Percentiles rank a stretch among this genome's conserved stretches.
phyloP scores from a whole-genome alignment of 2,797 vertebrate genomes.

The Tokudaia muenninki region DNA sequence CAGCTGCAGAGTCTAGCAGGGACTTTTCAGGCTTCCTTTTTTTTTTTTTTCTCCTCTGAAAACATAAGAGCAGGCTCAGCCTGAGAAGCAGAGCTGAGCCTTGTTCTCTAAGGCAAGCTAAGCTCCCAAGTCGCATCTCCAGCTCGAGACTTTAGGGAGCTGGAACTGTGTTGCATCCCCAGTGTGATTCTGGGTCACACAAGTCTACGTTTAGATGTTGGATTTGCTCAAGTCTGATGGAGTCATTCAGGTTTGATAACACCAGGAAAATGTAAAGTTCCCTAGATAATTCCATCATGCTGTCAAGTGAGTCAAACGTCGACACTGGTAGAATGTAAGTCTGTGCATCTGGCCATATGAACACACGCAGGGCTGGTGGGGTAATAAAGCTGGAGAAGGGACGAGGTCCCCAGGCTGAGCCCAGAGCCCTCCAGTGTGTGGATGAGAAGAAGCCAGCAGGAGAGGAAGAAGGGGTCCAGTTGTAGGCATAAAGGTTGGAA shows the following conservation, averaged over 20 bases:
- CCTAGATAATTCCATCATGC: neutral
- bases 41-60: neutral
- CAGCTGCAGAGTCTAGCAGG: neutral
- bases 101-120: neutral
- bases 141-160: neutral
- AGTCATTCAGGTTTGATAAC: neutral
- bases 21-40: neutral
- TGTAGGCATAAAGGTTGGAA: neutral
- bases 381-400: neutral
- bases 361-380: too few relatives aligned
- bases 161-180: neutral
- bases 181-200: too few relatives aligned
- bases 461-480: neutral
- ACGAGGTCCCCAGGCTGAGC: neutral
- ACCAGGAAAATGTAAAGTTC: neutral
- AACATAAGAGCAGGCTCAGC: neutral
- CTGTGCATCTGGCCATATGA: neutral
- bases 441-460: neutral
- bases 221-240: neutral
- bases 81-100: neutral
- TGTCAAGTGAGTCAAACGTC: neutral
- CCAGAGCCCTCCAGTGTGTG: neutral
- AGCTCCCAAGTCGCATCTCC: neutral
- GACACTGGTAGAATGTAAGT: neutral
- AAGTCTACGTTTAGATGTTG: neutral